These are phyloP conservation scores for Cyanoderma ruficeps DNA, from an alignment of 2,113 vertebrate species.

Conservation along the genomic window DNA sequence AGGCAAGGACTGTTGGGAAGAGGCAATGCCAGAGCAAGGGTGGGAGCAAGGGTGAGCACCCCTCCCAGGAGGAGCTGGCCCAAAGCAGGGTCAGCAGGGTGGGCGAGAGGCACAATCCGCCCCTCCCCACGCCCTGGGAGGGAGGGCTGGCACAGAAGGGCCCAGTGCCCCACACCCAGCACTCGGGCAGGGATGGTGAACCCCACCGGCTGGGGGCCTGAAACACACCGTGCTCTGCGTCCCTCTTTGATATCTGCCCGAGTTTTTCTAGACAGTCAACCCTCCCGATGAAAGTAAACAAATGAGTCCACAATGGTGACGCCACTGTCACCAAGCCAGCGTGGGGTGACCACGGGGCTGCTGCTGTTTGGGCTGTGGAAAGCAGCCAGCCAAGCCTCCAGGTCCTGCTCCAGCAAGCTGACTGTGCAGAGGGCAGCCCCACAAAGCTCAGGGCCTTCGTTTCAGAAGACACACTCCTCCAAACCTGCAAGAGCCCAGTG, in stretches of 20 bases:
- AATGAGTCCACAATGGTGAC: neutral
- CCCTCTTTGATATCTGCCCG: neutral
- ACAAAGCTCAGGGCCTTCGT: rapidly evolving
- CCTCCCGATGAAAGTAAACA: neutral
- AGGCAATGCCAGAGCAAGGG: neutral
- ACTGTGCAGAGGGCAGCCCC: rapidly evolving
- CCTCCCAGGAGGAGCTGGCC: neutral
- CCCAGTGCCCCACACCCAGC: rapidly evolving
- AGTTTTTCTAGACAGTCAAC: neutral
- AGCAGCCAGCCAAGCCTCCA: neutral
- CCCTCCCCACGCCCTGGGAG: neutral
- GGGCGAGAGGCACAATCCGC: neutral
- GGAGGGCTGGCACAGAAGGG: neutral
- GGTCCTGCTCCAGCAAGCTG: neutral
- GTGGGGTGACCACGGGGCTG: neutral
- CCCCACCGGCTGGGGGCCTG: neutral
- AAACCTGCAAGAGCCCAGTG: rapidly evolving
- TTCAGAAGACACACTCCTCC: neutral
- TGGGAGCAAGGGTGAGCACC: constrained; percentile 18
- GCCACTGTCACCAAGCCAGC: neutral
- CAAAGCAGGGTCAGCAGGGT: neutral
- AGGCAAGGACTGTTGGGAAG: constrained; percentile 48
- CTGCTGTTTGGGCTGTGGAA: neutral
- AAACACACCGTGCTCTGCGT: rapidly evolving
- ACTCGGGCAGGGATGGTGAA: neutral